Evolutionary conservation across 2,113 vertebrate genomes (phyloP).

Genomic region (Festucalex cinctus): DNA sequence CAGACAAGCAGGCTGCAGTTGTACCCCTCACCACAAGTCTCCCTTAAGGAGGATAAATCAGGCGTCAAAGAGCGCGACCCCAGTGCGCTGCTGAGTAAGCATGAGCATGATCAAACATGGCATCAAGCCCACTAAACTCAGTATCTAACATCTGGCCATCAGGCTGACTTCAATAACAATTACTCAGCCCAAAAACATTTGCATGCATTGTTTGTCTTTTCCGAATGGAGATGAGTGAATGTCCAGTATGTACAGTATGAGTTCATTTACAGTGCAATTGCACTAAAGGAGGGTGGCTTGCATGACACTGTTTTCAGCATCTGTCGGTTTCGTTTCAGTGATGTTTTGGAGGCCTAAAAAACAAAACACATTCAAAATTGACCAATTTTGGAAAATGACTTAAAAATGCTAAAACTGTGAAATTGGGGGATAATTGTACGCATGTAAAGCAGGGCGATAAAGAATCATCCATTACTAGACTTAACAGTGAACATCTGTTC

Average conservation of each 20-base stretch:
- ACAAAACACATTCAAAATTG: not conserved
- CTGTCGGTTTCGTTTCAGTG: not conserved
- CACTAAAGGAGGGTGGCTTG: constrained; percentile 11
- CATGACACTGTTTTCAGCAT: not conserved
- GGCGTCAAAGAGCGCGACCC: constrained; percentile 24
- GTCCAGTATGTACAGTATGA: constrained; percentile 40
- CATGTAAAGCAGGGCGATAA: no score
- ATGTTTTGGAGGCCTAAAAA: not conserved
- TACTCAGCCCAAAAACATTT: constrained; percentile 34
- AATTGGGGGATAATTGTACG: no score
- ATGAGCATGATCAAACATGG: constrained; percentile 46
- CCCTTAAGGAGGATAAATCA: constrained; percentile 39
- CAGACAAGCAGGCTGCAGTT: constrained; percentile 42
- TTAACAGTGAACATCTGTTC: no score
- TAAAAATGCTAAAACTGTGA: no score
- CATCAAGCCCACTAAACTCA: constrained; percentile 26
- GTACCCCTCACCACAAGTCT: constrained; percentile 19
- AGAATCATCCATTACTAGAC: no score
- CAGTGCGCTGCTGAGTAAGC: constrained; percentile 26
- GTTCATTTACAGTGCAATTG: constrained; percentile 45
- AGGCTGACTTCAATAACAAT: constrained; percentile 30
- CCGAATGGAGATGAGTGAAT: constrained; percentile 45
- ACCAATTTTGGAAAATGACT: no score
- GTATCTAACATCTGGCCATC: constrained; percentile 37
- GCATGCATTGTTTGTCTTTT: constrained; percentile 50